Evolutionary conservation across 2,113 vertebrate species (phyloP), one percentile per base, ranked within the genome.

Genomic region (Callospermophilus lateralis): DNA sequence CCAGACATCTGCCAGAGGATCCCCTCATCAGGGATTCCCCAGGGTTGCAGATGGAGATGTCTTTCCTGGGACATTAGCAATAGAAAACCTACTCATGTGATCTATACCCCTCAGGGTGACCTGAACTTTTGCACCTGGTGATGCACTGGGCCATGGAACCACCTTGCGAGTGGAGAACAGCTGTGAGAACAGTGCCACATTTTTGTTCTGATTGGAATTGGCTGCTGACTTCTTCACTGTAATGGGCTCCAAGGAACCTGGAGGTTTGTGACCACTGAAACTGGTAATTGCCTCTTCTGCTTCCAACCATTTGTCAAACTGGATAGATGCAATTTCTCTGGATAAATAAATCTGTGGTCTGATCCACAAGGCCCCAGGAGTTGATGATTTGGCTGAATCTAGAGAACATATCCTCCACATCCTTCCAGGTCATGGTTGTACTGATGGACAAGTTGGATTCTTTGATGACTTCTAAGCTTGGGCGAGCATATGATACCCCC

Each of bases 1-100:
- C 99, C 99, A 94, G 99, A 99, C 99, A 99, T 99, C 99, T 99
- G 99, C 99, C 99, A 99, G 87, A 99, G 99, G 98, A 99, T 99
- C 98, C 99, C 99, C 98, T 99, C 99, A 97, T 99, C 99, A 17
- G 99, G 58, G 99, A 99, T 98, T 99, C 99, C 97, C 99, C 99
- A 90, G 99, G 99, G 99, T 99, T 99, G 99, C 99, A 99, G 99
- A 99, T 99, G 99, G 99, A 99, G 99, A 99, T 99, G 98, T 99
- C 98, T 98, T 99, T 93, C 99, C 99, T 11, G 99, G 99, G 96
- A 99, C 99, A 92, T 99, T 99, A 98, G 99, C 99, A 65, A 99
- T 98, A 92, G 99, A 99, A 98, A 99, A 99, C 97, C 99, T 98
- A 67, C 99, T 98, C 99, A 99, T 99, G 99, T 99, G 99, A 98